A percentile compares a stretch with the other conserved stretches of the same genome.
Conservation (phyloP, 1,140 invertebrate genomes). For the Drosophila prosaltans region DNA sequence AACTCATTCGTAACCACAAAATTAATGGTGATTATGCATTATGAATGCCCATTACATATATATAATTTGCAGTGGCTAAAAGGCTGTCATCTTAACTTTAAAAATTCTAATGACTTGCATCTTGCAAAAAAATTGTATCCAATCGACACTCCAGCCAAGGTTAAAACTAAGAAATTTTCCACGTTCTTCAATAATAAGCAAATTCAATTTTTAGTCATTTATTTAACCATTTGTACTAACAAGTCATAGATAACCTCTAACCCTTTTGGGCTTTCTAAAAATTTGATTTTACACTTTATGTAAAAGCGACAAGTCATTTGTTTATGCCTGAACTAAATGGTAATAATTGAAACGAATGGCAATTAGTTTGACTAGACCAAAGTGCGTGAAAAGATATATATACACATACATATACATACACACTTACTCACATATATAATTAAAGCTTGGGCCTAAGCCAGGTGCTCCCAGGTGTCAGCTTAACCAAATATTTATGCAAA, state of each 20-base stretch:
- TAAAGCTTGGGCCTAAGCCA: slow-evolving; percentile 24
- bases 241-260: slow-evolving; percentile 15
- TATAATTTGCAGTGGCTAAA: background rate
- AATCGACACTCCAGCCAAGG: slow-evolving; percentile 45
- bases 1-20: slow-evolving; percentile 4
- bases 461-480: slow-evolving; percentile 36
- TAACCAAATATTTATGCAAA: slow-evolving; percentile 74
- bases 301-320: slow-evolving; percentile 27
- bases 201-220: slow-evolving; percentile 6
- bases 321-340: slow-evolving; percentile 59
- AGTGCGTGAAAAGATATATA: slow-evolving; percentile 57
- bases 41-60: background rate
- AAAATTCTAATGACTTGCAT: slow-evolving; percentile 23
- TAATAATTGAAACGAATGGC: slow-evolving; percentile 69
- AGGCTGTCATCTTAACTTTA: background rate
- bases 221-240: slow-evolving; percentile 15
- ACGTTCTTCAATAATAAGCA: slow-evolving; percentile 40
- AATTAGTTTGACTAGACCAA: slow-evolving; percentile 47
- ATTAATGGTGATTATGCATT: slow-evolving; percentile 37
- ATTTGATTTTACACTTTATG: slow-evolving; percentile 37
- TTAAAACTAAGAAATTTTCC: slow-evolving; percentile 18
- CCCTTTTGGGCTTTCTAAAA: slow-evolving; percentile 20
- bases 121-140: slow-evolving; percentile 35
- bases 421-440: slow-evolving; percentile 24
- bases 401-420: background rate